phyloP scores from a whole-genome alignment of 2,113 vertebrate species.

The Rhinolophus sinicus region DNA sequence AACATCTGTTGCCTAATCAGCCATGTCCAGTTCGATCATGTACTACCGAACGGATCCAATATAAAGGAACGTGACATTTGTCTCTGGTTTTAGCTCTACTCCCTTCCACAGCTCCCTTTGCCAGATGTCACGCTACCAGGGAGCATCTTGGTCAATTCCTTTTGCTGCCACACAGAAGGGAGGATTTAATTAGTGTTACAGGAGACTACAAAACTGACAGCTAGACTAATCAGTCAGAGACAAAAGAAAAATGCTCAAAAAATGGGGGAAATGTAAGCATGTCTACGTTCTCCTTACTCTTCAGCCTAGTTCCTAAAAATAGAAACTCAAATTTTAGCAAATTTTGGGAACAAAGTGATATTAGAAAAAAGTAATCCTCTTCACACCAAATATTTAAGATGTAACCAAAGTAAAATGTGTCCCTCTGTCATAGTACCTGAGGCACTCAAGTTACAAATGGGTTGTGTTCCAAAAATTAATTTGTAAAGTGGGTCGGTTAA shows the following conservation, averaged over 20 bases:
- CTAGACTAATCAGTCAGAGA: neutral
- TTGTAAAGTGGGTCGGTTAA: neutral
- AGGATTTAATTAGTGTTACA: neutral
- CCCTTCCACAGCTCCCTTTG: neutral
- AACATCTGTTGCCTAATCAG: neutral
- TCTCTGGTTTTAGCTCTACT: neutral
- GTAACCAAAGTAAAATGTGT: neutral
- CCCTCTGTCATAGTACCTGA: neutral
- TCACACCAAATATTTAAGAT: neutral
- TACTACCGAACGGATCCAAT: neutral
- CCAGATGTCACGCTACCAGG: neutral
- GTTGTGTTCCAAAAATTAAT: neutral
- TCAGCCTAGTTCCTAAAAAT: neutral
- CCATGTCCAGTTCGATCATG: neutral
- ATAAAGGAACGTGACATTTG: neutral
- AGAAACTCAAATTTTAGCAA: neutral
- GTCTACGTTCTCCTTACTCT: neutral
- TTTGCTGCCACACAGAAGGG: neutral
- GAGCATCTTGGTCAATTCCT: neutral
- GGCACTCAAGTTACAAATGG: neutral
- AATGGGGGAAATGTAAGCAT: neutral
- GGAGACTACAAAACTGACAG: neutral
- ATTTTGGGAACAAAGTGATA: neutral
- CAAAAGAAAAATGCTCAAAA: neutral
- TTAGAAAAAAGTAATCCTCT: neutral